phyloP scores from a whole-genome alignment of 2,797 vertebrate genomes.

The Falco berigora region DNA sequence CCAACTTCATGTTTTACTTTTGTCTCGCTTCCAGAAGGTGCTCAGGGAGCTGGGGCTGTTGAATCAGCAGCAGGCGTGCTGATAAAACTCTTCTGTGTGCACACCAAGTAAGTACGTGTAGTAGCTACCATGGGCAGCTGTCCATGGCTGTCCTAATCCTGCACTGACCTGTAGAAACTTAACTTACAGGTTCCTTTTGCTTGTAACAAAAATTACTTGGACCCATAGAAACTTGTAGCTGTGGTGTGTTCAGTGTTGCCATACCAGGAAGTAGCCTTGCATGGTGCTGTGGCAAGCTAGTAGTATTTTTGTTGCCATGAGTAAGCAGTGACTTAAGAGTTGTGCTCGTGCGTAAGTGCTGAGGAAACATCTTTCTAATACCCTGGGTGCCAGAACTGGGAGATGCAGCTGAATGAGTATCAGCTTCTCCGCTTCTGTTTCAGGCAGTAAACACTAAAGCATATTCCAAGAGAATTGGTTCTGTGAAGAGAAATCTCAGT shows the following conservation, averaged over 20 bases:
- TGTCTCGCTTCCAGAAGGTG: conserved; percentile 78
- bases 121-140: background rate
- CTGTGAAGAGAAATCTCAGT: background rate
- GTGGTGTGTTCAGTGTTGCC: background rate
- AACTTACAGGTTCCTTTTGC: background rate
- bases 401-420: background rate
- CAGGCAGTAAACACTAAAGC: background rate
- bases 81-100: conserved; percentile 97
- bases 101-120: conserved; percentile 88
- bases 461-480: background rate
- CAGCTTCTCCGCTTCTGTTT: background rate
- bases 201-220: background rate
- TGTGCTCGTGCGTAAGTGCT: background rate
- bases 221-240: background rate
- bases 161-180: background rate
- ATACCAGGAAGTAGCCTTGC: background rate
- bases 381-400: background rate
- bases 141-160: background rate
- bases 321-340: background rate
- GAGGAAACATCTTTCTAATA: background rate
- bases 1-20: background rate
- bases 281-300: background rate
- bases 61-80: conserved; percentile 91
- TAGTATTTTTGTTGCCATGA: background rate
- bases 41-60: conserved; percentile 81